Conservation (phyloP, 2,797 vertebrate species). For the Selene dorsalis region DNA sequence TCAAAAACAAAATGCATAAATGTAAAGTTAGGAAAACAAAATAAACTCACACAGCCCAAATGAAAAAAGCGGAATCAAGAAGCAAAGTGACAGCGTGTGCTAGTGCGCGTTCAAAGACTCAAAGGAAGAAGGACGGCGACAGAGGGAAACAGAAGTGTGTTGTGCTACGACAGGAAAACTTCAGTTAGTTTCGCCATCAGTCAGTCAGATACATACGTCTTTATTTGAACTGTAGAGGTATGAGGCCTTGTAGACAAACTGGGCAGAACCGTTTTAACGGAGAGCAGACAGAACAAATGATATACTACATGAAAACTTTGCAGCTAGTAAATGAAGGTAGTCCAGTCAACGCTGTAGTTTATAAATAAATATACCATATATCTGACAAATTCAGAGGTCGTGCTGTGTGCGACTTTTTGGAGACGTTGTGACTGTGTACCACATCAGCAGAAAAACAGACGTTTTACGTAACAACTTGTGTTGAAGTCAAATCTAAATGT, state of each 20-base stretch:
- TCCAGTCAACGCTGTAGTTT: constrained; percentile 1
- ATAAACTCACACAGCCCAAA: constrained; percentile 14
- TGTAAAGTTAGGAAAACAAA: constrained; percentile 52
- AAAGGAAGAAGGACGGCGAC: constrained; percentile 6
- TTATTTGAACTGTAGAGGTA: constrained; percentile 31
- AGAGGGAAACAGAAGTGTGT: constrained; percentile 17
- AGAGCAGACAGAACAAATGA: constrained; percentile 33
- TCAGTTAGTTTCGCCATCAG: constrained; percentile 24
- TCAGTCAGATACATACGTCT: constrained; percentile 35
- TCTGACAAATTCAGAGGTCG: not conserved
- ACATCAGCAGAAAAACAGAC: constrained; percentile 13
- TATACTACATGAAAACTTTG: constrained; percentile 38
- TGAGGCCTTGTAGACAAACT: constrained; percentile 25
- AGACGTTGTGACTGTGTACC: constrained; percentile 5
- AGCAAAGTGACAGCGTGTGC: constrained; percentile 33
- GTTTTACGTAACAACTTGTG: not conserved
- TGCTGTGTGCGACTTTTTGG: not conserved
- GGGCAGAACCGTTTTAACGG: constrained; percentile 27
- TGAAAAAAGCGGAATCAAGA: constrained; percentile 28
- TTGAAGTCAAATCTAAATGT: constrained; percentile 10
- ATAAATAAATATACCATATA: not conserved
- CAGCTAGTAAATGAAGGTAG: constrained; percentile 16
- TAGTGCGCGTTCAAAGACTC: constrained; percentile 37
- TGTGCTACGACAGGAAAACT: constrained; percentile 15
- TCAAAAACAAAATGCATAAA: constrained; percentile 43